Base-by-base conservation (phyloP, 2,888 invertebrate genomes). In the Tetropium fuscum region DNA sequence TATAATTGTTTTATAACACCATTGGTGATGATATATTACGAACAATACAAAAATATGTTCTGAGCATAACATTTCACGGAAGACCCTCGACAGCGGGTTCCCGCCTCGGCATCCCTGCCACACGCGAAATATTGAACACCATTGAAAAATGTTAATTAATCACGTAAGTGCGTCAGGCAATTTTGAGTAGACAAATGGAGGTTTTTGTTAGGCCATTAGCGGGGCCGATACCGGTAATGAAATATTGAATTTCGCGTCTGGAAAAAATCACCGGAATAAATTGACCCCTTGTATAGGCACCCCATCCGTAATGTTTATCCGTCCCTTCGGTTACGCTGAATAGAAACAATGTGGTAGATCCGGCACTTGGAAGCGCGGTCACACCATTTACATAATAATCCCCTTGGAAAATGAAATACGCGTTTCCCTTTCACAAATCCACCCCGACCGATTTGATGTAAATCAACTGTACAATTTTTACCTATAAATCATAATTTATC, bases 331-430 rank as follows among this genome's bases (percentile, higher is more conserved):
- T 36, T 38, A 51, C 36, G 19, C 19, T 40, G 40, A 47, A 55
- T 47, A 41, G 55, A 55, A 47, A 47, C 55, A 55, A 55, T 55
- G 36, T 15, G 16, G 51, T 27, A 40, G 51, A 40, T 51, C 18
- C 51, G 27, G 27, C 34, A 51, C 40, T 51, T 27, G 51, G 27
- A 38, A 25, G 40, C 40, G 10, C 51, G 51, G 51, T 30, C 47
- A 47, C 44, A 41, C 38, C 40, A 55, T 55, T 47, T 47, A 40
- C 55, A 48, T 45, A 47, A 55, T 47, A 55, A 55, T 55, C 55
- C 55, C 48, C 19, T 8, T 30, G 55, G 55, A 55, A 19, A 20
- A 47, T 47, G 55, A 55, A 47, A 45, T 47, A 47, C 48, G 55
- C 41, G 38, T 38, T 47, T 53, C 38, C 40, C 47, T 55, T 55